These are phyloP conservation scores for Bombycilla garrulus DNA, from an alignment of 2,113 vertebrate species.

Conservation along the genomic window DNA sequence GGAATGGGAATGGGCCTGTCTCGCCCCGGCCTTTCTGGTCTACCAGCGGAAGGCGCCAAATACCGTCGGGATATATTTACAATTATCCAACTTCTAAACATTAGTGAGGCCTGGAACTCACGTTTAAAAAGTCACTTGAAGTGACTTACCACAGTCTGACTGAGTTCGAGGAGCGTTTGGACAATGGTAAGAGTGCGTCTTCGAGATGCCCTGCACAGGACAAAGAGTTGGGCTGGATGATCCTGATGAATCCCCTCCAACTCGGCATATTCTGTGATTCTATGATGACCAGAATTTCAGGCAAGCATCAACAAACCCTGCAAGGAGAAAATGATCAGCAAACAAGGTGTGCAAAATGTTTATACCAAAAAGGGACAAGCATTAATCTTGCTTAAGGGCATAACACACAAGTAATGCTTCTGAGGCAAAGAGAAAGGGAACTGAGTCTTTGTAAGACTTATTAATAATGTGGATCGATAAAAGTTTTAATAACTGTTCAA, in stretches of 20 bases:
- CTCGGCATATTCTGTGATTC: neutral
- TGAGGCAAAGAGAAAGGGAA: neutral
- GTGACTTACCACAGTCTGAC: neutral
- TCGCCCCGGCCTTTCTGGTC: rapidly evolving
- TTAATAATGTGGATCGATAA: neutral
- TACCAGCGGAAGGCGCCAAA: rapidly evolving
- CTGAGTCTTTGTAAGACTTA: neutral
- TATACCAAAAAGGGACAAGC: neutral
- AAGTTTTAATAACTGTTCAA: neutral
- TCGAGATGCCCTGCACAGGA: too few relatives aligned
- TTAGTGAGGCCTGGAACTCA: neutral
- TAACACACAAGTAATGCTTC: neutral
- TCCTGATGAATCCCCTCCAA: neutral
- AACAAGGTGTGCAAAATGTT: neutral
- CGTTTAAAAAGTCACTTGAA: too few relatives aligned
- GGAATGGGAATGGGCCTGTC: rapidly evolving
- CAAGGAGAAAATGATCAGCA: neutral
- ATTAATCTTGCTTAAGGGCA: neutral
- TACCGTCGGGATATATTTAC: rapidly evolving
- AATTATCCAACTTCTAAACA: rapidly evolving
- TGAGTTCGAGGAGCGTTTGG: neutral
- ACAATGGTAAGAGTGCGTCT: neutral
- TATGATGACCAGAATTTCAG: neutral
- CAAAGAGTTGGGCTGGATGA: too few relatives aligned
- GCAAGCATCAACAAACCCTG: neutral